Percentiles rank a stretch among this genome's conserved stretches.
Conservation (phyloP, 2,888 invertebrate species). For the Pyrochroa serraticornis region DNA sequence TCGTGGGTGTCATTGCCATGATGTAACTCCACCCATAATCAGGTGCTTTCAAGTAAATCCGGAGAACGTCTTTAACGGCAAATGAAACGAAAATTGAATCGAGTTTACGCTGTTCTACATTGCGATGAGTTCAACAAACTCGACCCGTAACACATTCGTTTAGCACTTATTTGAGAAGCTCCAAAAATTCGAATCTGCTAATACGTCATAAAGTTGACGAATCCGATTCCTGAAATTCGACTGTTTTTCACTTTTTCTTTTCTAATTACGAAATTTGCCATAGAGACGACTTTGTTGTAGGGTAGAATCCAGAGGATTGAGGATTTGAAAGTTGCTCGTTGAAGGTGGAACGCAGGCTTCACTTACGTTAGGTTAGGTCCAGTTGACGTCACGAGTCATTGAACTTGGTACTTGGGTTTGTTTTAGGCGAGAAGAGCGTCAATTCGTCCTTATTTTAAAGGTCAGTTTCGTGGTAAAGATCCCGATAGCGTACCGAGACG, state of each 20-base stretch:
- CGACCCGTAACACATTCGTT: constrained; percentile 43
- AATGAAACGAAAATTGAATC: constrained; percentile 44
- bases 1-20: no score
- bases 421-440: constrained; percentile 36
- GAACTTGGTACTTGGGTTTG: constrained; percentile 38
- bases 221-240: neutral
- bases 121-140: constrained; percentile 42
- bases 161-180: constrained; percentile 32
- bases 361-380: constrained; percentile 50
- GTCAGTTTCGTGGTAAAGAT: no score
- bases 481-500: no score
- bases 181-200: constrained; percentile 14
- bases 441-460: no score
- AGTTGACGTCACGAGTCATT: constrained; percentile 45
- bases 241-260: neutral
- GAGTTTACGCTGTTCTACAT: constrained; percentile 43
- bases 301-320: constrained; percentile 31
- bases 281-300: constrained; percentile 17
- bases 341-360: constrained; percentile 36
- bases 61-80: constrained; percentile 17
- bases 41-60: no score
- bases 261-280: neutral
- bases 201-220: constrained; percentile 14
- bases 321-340: constrained; percentile 40
- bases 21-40: no score